A percentile compares a stretch with the other conserved stretches of the same genome.
Conservation (phyloP, 2,888 invertebrate genomes). For the Tolmerus cingulatus region DNA sequence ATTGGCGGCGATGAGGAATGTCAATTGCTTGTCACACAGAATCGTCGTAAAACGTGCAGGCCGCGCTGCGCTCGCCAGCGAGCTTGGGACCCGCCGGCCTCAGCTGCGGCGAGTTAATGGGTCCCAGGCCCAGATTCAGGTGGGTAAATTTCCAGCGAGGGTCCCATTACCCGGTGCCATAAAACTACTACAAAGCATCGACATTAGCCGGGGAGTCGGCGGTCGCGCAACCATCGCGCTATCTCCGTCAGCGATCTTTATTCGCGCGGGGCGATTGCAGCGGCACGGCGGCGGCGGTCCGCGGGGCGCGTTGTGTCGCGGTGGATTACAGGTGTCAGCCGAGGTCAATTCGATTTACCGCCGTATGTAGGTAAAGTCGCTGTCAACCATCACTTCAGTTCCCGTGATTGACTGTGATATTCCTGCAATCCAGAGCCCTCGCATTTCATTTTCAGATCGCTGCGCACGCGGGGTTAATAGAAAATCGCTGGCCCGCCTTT, state of each 20-base stretch:
- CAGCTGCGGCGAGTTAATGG: slow-evolving; percentile 36
- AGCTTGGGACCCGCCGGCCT: neutral
- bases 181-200: slow-evolving; percentile 33
- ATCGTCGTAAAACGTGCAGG: slow-evolving; percentile 33
- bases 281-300: neutral
- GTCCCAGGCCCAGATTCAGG: slow-evolving; percentile 29
- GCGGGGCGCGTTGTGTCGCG: neutral
- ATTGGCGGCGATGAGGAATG: slow-evolving; percentile 41
- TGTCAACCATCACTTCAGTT: slow-evolving; percentile 35
- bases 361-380: slow-evolving; percentile 22
- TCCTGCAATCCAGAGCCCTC: slow-evolving; percentile 10
- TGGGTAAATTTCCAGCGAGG: slow-evolving; percentile 31
- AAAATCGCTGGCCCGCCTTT: neutral
- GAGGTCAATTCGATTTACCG: slow-evolving; percentile 32
- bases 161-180: slow-evolving; percentile 8
- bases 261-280: neutral
- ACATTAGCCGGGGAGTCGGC: slow-evolving; percentile 10
- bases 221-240: neutral
- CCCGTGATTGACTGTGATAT: slow-evolving; percentile 25
- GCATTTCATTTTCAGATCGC: slow-evolving; percentile 19
- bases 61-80: neutral
- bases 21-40: slow-evolving; percentile 46
- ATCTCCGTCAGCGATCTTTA: slow-evolving; percentile 4
- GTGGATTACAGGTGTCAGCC: slow-evolving; percentile 21
- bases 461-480: slow-evolving; percentile 11